Base-by-base conservation (phyloP, 2,888 invertebrate species). In the Clostera curtula region DNA sequence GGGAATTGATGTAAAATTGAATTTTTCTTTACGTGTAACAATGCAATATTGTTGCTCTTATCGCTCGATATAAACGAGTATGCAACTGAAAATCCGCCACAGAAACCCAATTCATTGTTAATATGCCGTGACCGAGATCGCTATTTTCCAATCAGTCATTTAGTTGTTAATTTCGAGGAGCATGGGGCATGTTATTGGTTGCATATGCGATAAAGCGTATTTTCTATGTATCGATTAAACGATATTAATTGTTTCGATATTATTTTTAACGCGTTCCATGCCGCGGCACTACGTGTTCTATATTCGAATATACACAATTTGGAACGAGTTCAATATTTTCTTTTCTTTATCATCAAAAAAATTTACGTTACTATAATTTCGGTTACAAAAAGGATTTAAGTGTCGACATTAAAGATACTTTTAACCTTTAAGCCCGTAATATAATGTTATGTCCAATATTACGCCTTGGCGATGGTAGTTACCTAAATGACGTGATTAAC, bases 91-190 rank as follows among this genome's bases (percentile, higher is more conserved):
- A 67, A 70, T 60, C 61, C 67, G 77, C 63, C 70, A 60, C 71
- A 80, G 63, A 77, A 79, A 80, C 79, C 80, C 75, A 80, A 82
- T 83, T 79, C 72, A 70, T 49, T 69, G 65, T 82, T 82, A 80
- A 82, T 79, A 75, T 63, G 68, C 59, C 80, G 69, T 80, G 71
- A 75, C 82, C 53, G 50, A 68, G 63, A 62, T 61, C 66, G 62
- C 60, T 64, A 67, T 70, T 71, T 74, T 72, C 71, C 77, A 79
- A 75, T 79, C 75, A 74, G 65, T 74, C 76, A 75, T 76, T 76
- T 74, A 71, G 71, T 70, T 73, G 76, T 76, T 82, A 74, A 79
- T 83, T 80, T 80, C 74, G 70, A 76, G 68, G 74, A 70, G 69
- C 76, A 73, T 62, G 69, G 72, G 61, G 75, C 80, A 79, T 83